These are phyloP conservation scores for Oopsacas minuta DNA, from an alignment of 37 sponge, comb jelly and placozoan species.

Conservation along the genomic window DNA sequence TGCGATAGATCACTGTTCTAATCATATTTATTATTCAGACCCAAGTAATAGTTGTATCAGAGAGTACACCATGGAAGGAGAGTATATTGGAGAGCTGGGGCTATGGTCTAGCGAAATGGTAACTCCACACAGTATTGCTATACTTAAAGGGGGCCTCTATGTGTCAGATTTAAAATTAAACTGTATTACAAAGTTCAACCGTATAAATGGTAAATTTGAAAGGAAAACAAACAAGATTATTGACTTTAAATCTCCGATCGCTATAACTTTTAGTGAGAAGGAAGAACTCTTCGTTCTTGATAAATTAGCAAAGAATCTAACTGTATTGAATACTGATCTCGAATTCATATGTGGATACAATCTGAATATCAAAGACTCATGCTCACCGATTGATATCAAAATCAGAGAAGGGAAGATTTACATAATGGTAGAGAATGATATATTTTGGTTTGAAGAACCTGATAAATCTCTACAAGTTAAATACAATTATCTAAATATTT, in stretches of 20 bases:
- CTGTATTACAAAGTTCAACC: neutral
- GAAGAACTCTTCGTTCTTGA: neutral
- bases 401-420: neutral
- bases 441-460: neutral
- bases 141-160: neutral
- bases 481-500: neutral
- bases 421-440: neutral
- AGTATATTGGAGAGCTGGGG: constrained; percentile 1
- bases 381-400: neutral
- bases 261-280: constrained; percentile 2
- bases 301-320: neutral
- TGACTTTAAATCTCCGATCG: neutral
- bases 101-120: neutral
- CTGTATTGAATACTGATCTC: neutral
- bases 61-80: neutral
- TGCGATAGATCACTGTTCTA: neutral
- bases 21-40: neutral
- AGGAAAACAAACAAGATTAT: neutral
- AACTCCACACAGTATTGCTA: neutral
- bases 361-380: neutral
- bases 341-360: neutral
- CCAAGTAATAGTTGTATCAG: neutral
- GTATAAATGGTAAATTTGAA: neutral
- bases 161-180: neutral
- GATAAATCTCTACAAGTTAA: neutral